A percentile compares a stretch with the other conserved stretches of the same genome.
Conservation (phyloP, 2,113 vertebrate species). For the Phalacrocorax carbo region DNA sequence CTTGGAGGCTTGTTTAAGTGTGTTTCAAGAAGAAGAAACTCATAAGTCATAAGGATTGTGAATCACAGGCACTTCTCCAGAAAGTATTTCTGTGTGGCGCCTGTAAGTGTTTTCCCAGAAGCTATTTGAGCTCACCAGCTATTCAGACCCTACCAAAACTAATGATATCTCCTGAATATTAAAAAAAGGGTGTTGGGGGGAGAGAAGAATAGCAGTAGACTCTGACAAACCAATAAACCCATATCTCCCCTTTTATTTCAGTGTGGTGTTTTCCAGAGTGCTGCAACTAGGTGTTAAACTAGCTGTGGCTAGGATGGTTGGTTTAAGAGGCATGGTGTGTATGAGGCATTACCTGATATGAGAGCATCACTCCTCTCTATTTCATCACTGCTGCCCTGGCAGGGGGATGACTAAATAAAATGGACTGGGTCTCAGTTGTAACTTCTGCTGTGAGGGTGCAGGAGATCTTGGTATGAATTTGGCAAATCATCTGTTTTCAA, state of each 20-base stretch:
- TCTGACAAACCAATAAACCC: background rate
- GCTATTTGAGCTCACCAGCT: background rate
- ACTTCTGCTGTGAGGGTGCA: background rate
- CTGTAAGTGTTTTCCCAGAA: background rate
- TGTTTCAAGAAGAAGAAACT: background rate
- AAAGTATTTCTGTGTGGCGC: background rate
- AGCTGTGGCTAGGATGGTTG: background rate
- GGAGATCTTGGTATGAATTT: background rate
- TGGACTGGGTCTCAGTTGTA: background rate
- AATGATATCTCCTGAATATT: background rate
- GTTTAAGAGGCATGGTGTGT: too few species aligned
- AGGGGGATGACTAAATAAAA: background rate
- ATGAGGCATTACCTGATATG: background rate
- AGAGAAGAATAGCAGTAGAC: background rate
- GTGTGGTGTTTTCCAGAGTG: background rate
- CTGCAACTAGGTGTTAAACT: background rate
- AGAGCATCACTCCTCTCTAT: background rate
- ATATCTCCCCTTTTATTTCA: background rate
- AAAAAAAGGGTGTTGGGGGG: background rate
- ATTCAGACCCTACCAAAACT: background rate
- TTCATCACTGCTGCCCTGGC: background rate
- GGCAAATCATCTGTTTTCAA: background rate
- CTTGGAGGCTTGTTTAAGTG: background rate
- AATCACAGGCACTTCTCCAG: background rate
- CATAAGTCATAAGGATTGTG: background rate